Base-by-base conservation (phyloP, 2,797 vertebrate species). In the Mormyrus proboscirostris region DNA sequence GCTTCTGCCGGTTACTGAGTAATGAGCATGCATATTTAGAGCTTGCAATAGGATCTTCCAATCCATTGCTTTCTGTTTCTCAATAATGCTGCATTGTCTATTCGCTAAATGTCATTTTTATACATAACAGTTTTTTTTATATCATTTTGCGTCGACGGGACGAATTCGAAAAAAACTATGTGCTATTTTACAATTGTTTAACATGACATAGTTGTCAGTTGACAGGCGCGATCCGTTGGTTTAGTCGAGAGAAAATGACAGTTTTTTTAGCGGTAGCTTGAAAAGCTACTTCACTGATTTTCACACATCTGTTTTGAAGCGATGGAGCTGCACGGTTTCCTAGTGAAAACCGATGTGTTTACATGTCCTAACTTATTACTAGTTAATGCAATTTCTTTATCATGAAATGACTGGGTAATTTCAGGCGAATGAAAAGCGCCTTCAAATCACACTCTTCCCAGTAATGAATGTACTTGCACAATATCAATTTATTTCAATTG, bases 1-100 rank as follows among this genome's bases (percentile, higher is more conserved):
- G 85, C 88, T 79, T 90, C 86, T 87, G 62, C 16, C 84, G 69
- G 85, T 90, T 50, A 89, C 47, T 91, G 86, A 50, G 88, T 90
- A 90, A 92, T 90, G 89, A 90, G 88, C 86, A 51, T 84, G 88
- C 73, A 88, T 90, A 85, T 90, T 91, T 88, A 90, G 88, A 86
- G 90, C 47, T 59, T 88, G 88, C 88, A 88, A 88, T 73, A 89
- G 89, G 87, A 88, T 90, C 73, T 85, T 88, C 89, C 87, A 33
- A 88, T 57, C 14, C 69, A 83, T 38, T 62, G 16, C 49, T 57
- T 85, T 87, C 29, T 65, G 14, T 65, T 65, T 88, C n/a, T 88
- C 22, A 69, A 25, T 51, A 57, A 69, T 83, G 44, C 38, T 82
- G 76, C 44, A 85, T 88, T 88, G 87, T 88, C 38, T 51, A 19